Evolutionary conservation across 2,888 invertebrate genomes (phyloP).

Genomic region (Dolichomitus sp.): DNA sequence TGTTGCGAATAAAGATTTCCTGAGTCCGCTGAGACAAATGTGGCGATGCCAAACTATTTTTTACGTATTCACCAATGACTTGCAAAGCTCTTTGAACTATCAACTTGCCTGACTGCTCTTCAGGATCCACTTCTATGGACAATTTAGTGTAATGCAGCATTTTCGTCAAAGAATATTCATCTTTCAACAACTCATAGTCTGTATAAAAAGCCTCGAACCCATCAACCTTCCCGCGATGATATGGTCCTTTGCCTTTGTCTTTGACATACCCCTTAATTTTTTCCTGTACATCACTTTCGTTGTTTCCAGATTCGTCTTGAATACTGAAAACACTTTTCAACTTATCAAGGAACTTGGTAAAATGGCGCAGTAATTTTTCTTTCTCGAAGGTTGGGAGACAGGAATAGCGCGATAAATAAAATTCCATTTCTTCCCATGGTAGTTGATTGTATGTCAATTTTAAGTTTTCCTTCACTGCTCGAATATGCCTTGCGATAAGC

Average conservation of each 20-base stretch:
- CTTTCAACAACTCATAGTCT: neutral
- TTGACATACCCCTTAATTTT: neutral
- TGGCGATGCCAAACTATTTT: neutral
- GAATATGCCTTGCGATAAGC: conserved; percentile 1
- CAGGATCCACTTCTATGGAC: neutral
- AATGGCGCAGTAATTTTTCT: neutral
- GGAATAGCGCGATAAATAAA: neutral
- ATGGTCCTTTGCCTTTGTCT: neutral
- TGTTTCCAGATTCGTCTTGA: neutral
- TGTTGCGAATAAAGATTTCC: neutral
- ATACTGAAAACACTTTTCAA: neutral
- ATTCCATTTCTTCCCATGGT: neutral
- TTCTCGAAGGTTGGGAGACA: neutral
- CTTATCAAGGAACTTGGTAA: neutral
- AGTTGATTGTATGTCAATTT: neutral
- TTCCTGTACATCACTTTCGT: neutral
- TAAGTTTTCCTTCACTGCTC: neutral
- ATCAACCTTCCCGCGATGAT: neutral
- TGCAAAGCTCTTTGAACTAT: conserved; percentile 10
- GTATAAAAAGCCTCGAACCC: neutral
- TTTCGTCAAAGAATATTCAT: neutral
- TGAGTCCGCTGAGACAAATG: neutral
- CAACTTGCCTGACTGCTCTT: neutral
- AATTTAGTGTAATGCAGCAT: neutral
- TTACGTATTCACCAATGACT: neutral